phyloP scores from a whole-genome alignment of 2,797 vertebrate genomes.

The Alectoris magna region DNA sequence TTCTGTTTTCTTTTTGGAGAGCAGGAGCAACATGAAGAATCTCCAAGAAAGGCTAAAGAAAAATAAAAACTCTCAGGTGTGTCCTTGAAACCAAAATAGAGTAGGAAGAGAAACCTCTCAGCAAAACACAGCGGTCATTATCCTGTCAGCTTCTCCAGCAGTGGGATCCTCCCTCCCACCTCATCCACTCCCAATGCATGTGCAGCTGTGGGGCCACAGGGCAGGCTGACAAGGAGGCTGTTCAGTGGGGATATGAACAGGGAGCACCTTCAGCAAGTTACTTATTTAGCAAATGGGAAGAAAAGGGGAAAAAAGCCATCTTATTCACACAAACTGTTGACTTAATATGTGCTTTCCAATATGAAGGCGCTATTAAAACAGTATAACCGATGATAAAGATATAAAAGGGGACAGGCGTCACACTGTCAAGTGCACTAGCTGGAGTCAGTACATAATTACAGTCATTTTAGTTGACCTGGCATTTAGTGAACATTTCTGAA shows the following conservation, averaged over 20 bases:
- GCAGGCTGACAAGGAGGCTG: not conserved
- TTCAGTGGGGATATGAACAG: not conserved
- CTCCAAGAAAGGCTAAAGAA: not conserved
- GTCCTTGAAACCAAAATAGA: not conserved
- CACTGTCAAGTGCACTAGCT: not conserved
- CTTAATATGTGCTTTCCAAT: not conserved
- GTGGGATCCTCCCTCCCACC: not conserved
- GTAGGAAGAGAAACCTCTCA: not conserved
- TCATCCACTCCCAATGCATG: not conserved
- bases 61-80: not conserved
- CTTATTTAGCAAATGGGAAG: not conserved
- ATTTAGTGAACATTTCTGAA: rapidly evolving
- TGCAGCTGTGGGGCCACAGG: rapidly evolving
- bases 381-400: not conserved
- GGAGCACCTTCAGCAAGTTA: not conserved
- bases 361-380: not conserved
- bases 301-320: not conserved
- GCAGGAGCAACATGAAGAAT: not conserved
- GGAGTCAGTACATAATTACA: not conserved
- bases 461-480: not conserved
- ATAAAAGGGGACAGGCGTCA: not conserved
- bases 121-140: not conserved
- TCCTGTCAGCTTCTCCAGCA: not conserved
- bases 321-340: not conserved
- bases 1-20: not conserved